Evolutionary conservation across 1,140 invertebrate species (phyloP).

Genomic region (Schlechtendalia chinensis): DNA sequence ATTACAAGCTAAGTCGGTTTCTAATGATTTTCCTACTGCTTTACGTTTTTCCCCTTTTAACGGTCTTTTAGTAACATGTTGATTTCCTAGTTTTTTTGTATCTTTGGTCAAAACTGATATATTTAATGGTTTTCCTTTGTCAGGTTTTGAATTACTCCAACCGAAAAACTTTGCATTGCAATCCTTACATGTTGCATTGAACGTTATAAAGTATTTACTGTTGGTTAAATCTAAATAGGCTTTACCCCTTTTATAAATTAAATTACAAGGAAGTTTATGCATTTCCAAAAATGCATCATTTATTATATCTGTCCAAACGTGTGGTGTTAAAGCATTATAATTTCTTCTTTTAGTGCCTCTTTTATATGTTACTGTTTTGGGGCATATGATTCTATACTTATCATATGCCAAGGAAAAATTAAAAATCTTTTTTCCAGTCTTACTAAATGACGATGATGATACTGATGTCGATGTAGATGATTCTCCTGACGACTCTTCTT

Average conservation of each 20-base stretch:
- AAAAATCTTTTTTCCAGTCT: neutral
- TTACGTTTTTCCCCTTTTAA: conserved; percentile 1
- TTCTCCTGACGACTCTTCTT: neutral
- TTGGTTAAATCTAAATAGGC: neutral
- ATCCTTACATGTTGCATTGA: conserved; percentile 2
- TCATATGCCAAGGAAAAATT: conserved; percentile 4
- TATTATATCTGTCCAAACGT: neutral
- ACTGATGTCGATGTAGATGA: neutral
- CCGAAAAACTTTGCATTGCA: neutral
- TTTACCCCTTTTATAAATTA: conserved; percentile 4
- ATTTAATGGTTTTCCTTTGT: neutral
- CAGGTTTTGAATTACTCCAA: neutral
- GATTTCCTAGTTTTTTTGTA: neutral
- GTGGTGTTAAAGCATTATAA: neutral
- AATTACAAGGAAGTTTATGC: neutral
- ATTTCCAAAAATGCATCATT: neutral
- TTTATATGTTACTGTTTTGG: neutral
- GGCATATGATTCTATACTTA: neutral
- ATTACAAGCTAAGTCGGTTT: neutral
- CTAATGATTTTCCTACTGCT: neutral
- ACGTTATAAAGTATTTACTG: neutral
- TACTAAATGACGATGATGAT: neutral
- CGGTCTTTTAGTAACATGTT: neutral
- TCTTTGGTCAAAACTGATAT: neutral
- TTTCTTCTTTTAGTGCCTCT: neutral